Percentiles rank a stretch among this genome's conserved stretches.
phyloP scores from a whole-genome alignment of 2,797 vertebrate species.

The Uromys caudimaculatus region DNA sequence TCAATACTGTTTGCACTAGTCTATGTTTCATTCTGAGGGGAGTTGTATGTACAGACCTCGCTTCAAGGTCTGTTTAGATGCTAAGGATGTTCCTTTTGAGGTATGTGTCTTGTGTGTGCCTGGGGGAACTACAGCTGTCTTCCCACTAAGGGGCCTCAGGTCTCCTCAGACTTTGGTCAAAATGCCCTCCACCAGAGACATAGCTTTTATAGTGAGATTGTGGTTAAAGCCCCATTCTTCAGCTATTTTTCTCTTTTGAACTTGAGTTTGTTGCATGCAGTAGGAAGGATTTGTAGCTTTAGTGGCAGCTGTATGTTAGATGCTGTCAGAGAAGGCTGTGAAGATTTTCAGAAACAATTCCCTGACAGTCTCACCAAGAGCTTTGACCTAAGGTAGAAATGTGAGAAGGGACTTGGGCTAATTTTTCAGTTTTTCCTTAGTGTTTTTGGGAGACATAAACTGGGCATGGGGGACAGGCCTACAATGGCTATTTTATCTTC shows the following conservation, averaged over 20 bases:
- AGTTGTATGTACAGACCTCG: not conserved
- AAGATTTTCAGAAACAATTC: not conserved
- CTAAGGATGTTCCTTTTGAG: not conserved
- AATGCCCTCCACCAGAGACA: not conserved
- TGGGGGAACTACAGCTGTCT: not conserved
- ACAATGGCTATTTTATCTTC: not conserved
- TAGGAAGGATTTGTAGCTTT: conserved; percentile 30
- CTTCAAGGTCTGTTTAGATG: conserved; percentile 1
- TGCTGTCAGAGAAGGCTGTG: not conserved
- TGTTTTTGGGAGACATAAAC: not conserved
- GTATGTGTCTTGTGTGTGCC: not conserved
- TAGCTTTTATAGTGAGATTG: conserved; percentile 41
- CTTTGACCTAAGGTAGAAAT: not conserved
- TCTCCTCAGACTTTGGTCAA: not conserved
- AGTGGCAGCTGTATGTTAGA: not conserved
- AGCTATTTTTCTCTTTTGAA: conserved; percentile 52
- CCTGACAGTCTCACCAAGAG: not conserved
- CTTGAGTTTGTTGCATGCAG: conserved; percentile 36
- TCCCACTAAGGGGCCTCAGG: not conserved
- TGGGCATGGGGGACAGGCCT: not conserved
- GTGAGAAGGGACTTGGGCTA: not conserved
- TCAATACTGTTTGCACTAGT: not conserved
- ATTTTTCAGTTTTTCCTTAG: not conserved
- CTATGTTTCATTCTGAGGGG: not conserved
- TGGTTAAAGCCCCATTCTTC: conserved; percentile 38